These are phyloP conservation scores for Aurelia aurita complex sp. Pacific DNA, from an alignment of 30 jellyfish, hydroid and myxozoan genomes.

Conservation along the genomic window DNA sequence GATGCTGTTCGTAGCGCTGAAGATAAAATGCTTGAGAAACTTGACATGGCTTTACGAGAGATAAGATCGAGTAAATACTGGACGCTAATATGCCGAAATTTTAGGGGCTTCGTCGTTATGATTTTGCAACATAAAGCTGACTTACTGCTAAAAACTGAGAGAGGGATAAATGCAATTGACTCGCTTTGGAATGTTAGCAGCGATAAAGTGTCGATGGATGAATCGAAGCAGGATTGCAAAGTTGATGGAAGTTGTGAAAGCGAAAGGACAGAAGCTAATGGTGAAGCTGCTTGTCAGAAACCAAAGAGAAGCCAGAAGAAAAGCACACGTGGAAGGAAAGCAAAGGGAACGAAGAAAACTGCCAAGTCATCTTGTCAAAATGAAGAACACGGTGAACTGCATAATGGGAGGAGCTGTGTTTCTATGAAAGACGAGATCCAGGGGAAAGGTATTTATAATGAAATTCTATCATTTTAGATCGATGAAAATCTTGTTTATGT, in stretches of 20 bases:
- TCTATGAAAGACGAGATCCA: background rate
- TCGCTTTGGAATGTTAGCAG: constrained; percentile 7
- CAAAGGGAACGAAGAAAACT: background rate
- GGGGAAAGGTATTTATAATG: too few relatives aligned
- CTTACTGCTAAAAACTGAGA: constrained; percentile 17
- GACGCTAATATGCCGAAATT: background rate
- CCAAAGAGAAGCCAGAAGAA: constrained; percentile 2
- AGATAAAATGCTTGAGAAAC: background rate
- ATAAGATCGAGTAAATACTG: background rate
- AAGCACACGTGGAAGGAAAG: constrained; percentile 7
- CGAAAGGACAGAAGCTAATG: background rate
- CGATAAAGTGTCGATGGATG: too few relatives aligned
- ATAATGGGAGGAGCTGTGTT: background rate
- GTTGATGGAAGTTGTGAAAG: background rate
- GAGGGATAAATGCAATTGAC: constrained; percentile 2
- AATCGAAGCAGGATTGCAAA: background rate
- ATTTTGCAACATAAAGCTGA: constrained; percentile 11
- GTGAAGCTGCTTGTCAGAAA: constrained; percentile 2
- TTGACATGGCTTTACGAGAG: background rate
- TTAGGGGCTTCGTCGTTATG: constrained; percentile 16
- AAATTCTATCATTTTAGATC: too few relatives aligned
- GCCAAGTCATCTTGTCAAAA: background rate
- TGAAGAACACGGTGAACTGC: background rate
- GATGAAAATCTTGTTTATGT: too few relatives aligned
- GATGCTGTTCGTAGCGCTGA: background rate